Base-by-base conservation (phyloP, 2,797 vertebrate species). In the Glossophaga mutica region DNA sequence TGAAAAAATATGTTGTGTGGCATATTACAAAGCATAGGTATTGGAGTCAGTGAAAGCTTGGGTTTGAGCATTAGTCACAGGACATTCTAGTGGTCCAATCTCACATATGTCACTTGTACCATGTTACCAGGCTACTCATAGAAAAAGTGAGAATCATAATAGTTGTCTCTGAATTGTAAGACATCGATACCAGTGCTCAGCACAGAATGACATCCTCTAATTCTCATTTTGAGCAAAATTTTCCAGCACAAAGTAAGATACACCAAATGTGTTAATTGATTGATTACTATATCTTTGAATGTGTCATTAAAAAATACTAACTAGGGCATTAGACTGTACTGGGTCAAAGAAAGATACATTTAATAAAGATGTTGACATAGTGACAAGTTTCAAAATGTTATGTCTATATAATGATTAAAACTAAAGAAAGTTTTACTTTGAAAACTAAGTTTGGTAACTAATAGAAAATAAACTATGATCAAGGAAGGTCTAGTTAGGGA, bases 361-460 rank as follows among this genome's bases (percentile, higher is more conserved):
- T 94, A 83, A 86, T 91, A 46, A 73, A 70, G 70, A 95, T 92
- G 52, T 65, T 94, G 92, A 94, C 82, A 97, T 78, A 94, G 70
- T 94, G 67, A 93, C 88, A 96, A 87, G 37, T 88, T 18, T 77
- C 65, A 89, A 85, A 91, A 37, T 73, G 6, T 92, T 90, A 1
- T 74, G 50, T 92, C 37, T 94, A 44, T 86, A n/a, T 88, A 88
- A 96, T 95, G 50, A 95, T 89, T 48, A 94, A 87, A 84, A 96
- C 82, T 65, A 96, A 94, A 95, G 88, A 37, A 95, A 91, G 29
- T 87, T 87, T 90, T 95, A 96, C 77, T 96, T 97, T 78, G 71
- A 94, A 94, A 94, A 91, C 29, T 70, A 87, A 76, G 73, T 90
- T 87, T 86, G 34, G 5, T 91, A 94, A 83, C 62, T 73, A 94